phyloP scores from a whole-genome alignment of 2,113 vertebrate genomes.

The Cynopterus brachyotis region DNA sequence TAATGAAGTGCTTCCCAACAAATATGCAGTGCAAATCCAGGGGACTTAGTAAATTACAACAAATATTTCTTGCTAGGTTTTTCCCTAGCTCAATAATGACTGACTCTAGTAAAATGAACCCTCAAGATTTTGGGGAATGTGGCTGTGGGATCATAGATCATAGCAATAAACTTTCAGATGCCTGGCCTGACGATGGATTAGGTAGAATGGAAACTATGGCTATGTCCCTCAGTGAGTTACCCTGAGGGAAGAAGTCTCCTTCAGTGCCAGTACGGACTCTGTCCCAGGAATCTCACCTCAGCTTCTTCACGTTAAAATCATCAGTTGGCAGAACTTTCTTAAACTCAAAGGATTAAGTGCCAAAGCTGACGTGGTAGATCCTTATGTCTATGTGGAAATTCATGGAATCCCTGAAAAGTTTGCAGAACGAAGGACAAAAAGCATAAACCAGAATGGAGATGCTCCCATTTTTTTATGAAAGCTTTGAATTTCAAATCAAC shows the following conservation, averaged over 20 bases:
- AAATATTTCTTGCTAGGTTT: constrained; percentile 94
- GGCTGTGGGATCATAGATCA: constrained; percentile 92
- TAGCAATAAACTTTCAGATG: constrained; percentile 98
- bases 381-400: constrained; percentile 98
- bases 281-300: constrained; percentile 98
- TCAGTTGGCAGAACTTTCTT: constrained; percentile 97
- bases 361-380: constrained; percentile 97
- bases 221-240: constrained; percentile 96
- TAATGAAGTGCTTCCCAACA: constrained; percentile 95
- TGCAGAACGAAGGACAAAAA: constrained; percentile 97
- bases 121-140: constrained; percentile 99
- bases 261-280: constrained; percentile 97
- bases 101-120: constrained; percentile 99
- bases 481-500: constrained; percentile 99
- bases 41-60: constrained; percentile 98
- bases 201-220: constrained; percentile 97
- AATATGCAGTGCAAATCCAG: constrained; percentile 94
- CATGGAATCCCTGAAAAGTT: constrained; percentile 98
- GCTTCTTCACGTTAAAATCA: constrained; percentile 97
- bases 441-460: constrained; percentile 95
- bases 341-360: constrained; percentile 98
- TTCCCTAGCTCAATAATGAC: constrained; percentile 98
- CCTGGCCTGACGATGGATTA: constrained; percentile 99
- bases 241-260: constrained; percentile 97
- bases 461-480: constrained; percentile 98